Percentiles rank a stretch among this genome's conserved stretches.
Conservation (phyloP, 1,140 invertebrate species). For the Drosophila pseudoananassae region DNA sequence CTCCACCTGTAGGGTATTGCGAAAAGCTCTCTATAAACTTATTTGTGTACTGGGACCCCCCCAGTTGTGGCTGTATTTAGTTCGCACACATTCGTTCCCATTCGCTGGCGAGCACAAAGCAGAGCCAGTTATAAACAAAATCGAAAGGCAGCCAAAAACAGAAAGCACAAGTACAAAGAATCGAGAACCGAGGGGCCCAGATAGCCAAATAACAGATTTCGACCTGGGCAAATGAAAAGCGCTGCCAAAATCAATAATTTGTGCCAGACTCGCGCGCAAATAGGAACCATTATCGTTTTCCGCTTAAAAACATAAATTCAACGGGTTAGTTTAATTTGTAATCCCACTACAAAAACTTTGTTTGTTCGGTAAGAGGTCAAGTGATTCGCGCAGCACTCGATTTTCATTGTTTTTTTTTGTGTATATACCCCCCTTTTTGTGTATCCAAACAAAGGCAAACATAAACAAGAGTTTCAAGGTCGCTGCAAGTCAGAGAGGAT, state of each 20-base stretch:
- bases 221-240: conserved; percentile 61
- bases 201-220: conserved; percentile 49
- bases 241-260: conserved; percentile 74
- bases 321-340: neutral
- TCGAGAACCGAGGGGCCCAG: conserved; percentile 23
- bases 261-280: conserved; percentile 51
- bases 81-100: conserved; percentile 12
- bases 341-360: neutral
- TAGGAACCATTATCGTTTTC: conserved; percentile 1
- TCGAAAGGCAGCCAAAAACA: conserved; percentile 68
- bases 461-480: conserved; percentile 79
- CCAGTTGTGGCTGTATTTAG: neutral
- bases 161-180: conserved; percentile 37
- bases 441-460: conserved; percentile 46
- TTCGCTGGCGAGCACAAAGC: conserved; percentile 37
- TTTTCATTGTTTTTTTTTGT: neutral
- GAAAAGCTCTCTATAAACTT: conserved; percentile 52
- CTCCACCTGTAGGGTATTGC: conserved; percentile 36
- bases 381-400: neutral
- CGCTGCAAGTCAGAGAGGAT: conserved; percentile 60
- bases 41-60: conserved; percentile 16
- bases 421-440: neutral
- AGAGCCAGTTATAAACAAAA: conserved; percentile 81
- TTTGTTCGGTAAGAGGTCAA: conserved; percentile 18
- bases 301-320: conserved; percentile 2